Conservation (phyloP, 2,113 vertebrate genomes). For the Ifrita kowaldi region DNA sequence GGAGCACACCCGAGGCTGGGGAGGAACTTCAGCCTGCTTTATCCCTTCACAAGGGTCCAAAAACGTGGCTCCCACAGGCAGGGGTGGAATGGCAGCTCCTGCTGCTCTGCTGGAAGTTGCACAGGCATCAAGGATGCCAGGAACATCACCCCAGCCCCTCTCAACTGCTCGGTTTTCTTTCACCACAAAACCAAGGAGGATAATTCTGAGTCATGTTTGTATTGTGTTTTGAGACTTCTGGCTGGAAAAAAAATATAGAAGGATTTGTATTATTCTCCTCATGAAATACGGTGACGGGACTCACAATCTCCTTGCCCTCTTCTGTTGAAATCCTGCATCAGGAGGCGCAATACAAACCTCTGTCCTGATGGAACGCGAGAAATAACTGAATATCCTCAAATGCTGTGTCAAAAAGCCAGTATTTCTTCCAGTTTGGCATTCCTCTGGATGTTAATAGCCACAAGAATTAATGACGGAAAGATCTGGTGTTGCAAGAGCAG, state of each 20-base stretch:
- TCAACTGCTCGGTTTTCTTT: not conserved
- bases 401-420: not conserved
- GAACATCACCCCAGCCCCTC: not conserved
- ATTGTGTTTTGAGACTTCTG: not conserved
- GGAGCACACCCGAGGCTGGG: not conserved
- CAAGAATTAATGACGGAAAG: conserved; percentile 50
- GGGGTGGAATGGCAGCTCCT: not conserved
- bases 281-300: not conserved
- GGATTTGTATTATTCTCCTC: not conserved
- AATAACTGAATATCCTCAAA: not conserved
- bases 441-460: conserved; percentile 34
- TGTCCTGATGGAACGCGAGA: not conserved
- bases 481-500: conserved; percentile 42
- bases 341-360: not conserved
- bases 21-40: not conserved
- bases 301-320: not conserved
- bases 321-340: conserved; percentile 23
- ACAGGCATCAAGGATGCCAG: not conserved
- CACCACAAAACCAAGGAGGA: not conserved
- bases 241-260: not conserved
- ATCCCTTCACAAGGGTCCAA: not conserved
- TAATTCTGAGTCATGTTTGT: not conserved
- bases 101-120: not conserved
- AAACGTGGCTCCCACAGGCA: accelerated
- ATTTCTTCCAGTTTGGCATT: not conserved